A percentile compares a stretch with the other conserved stretches of the same genome.
These are phyloP conservation scores for Sturnira hondurensis DNA, from an alignment of 2,113 vertebrate genomes.

Conservation along the genomic window DNA sequence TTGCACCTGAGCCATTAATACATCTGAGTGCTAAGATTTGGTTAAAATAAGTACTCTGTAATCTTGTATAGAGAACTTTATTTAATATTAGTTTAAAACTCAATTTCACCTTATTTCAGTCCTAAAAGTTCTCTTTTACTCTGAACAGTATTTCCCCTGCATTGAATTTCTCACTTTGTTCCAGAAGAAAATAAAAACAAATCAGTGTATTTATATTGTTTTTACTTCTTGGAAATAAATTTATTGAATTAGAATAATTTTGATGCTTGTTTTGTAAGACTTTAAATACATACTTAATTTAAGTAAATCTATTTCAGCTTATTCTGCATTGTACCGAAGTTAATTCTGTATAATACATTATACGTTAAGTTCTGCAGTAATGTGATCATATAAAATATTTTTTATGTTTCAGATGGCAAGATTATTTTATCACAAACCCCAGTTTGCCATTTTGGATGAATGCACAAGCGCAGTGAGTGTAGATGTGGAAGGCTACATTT, in stretches of 20 bases:
- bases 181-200: neutral
- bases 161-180: neutral
- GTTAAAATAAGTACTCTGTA: neutral
- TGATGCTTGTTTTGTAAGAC: neutral
- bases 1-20: neutral
- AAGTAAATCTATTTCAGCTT: neutral
- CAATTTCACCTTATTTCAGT: neutral
- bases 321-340: neutral
- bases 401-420: constrained; percentile 91
- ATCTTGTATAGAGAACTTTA: neutral
- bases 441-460: constrained; percentile 99
- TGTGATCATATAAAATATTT: constrained; percentile 45
- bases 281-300: neutral
- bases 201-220: neutral
- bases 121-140: constrained; percentile 5
- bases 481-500: constrained; percentile 97
- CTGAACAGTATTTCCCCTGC: neutral
- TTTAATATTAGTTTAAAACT: constrained; percentile 9
- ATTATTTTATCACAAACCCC: constrained; percentile 98
- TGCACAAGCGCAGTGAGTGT: constrained; percentile 99
- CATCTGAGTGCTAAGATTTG: constrained; percentile 21
- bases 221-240: neutral
- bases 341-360: too few species aligned
- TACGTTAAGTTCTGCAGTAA: too few species aligned
- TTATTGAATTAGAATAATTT: constrained; percentile 38